Percentiles rank a stretch among this genome's conserved stretches.
phyloP scores from a whole-genome alignment of 2,797 vertebrate genomes.

The Phataginus tricuspis region DNA sequence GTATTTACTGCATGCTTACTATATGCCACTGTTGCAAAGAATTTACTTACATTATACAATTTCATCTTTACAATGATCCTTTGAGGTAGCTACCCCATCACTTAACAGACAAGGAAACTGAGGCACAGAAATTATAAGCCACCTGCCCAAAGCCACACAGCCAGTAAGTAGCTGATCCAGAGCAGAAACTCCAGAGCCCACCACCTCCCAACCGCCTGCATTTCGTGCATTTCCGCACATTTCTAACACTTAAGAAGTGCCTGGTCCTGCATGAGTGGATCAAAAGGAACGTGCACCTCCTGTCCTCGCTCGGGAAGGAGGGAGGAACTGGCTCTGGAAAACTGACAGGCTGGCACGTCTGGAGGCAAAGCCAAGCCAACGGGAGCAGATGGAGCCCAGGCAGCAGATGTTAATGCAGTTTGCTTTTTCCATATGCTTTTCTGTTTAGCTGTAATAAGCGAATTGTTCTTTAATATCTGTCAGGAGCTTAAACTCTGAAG shows the following conservation, averaged over 20 bases:
- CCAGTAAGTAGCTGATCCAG: fast-evolving
- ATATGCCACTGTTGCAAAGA: fast-evolving
- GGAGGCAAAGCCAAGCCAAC: conserved; percentile 77
- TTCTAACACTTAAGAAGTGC: neutral
- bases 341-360: conserved; percentile 76
- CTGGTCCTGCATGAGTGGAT: neutral
- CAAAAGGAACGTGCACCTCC: neutral
- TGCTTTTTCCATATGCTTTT: conserved; percentile 85
- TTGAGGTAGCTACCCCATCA: neutral
- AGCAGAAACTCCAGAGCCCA: neutral
- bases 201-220: fast-evolving
- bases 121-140: fast-evolving
- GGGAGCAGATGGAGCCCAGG: conserved; percentile 82
- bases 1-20: neutral
- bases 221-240: neutral
- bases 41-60: fast-evolving
- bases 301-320: conserved; percentile 47
- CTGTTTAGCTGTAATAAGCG: conserved; percentile 79
- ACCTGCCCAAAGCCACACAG: neutral
- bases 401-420: conserved; percentile 83
- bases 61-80: neutral
- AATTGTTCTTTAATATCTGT: conserved; percentile 82
- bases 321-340: conserved; percentile 59
- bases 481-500: conserved; percentile 68
- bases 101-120: neutral